These are phyloP conservation scores for Ctenopoma multispine DNA, from an alignment of 2,797 vertebrate genomes.

Conservation along the genomic window DNA sequence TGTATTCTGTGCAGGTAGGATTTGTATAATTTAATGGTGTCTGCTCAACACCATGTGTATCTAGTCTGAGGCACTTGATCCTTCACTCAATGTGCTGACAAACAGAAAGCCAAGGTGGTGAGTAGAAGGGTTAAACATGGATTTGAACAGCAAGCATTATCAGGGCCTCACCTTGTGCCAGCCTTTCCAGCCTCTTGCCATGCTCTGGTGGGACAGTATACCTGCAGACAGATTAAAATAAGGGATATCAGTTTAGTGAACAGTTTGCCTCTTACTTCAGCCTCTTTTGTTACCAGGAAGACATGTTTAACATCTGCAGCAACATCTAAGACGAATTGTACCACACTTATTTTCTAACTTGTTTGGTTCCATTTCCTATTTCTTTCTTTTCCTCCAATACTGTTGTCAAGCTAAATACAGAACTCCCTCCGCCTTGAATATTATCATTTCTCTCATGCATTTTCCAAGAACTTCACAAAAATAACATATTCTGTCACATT, in stretches of 20 bases:
- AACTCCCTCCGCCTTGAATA: not conserved
- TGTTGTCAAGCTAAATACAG: not conserved
- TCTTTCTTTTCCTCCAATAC: not conserved
- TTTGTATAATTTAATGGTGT: constrained; percentile 2
- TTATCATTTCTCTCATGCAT: not conserved
- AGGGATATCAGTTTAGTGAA: not conserved
- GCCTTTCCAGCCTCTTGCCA: constrained; percentile 85
- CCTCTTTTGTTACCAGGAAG: not conserved
- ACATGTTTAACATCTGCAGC: not conserved
- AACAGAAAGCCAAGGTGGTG: not conserved
- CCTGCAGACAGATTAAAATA: constrained; percentile 68
- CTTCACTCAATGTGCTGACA: not conserved
- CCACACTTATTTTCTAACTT: not conserved
- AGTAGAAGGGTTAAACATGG: not conserved
- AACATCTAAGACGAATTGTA: not conserved
- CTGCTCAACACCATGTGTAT: not conserved
- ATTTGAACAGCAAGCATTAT: constrained; percentile 4
- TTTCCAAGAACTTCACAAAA: not conserved
- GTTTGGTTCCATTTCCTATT: not conserved
- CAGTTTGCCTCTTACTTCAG: not conserved
- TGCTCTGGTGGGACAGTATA: constrained; percentile 84
- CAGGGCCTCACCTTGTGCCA: constrained; percentile 82
- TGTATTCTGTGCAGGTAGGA: constrained; percentile 6
- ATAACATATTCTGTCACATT: not conserved
- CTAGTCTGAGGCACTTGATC: not conserved